Conservation (phyloP, 2,888 invertebrate genomes). For the Beris chalybata region DNA sequence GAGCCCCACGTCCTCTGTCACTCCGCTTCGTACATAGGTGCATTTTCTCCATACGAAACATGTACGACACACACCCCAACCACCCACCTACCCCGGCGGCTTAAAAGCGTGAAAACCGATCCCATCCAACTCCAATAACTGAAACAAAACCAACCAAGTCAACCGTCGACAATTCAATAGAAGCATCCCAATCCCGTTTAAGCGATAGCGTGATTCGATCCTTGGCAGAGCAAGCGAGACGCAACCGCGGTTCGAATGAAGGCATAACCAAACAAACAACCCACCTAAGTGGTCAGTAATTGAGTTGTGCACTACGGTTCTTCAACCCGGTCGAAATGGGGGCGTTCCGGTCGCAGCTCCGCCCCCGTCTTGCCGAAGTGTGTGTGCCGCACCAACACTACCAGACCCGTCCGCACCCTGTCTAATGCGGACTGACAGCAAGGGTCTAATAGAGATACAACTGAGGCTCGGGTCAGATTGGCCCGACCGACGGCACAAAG, state of each 20-base stretch:
- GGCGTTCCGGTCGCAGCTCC: slow-evolving; percentile 11
- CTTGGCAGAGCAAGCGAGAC: slow-evolving; percentile 14
- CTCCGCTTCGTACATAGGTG: slow-evolving; percentile 7
- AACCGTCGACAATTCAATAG: slow-evolving; percentile 29
- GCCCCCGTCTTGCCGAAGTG: slow-evolving; percentile 7
- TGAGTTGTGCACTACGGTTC: slow-evolving; percentile 24
- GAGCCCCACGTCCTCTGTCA: slow-evolving; percentile 33
- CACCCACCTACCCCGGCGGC: slow-evolving; percentile 12
- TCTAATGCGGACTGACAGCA: neutral
- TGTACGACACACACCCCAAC: neutral
- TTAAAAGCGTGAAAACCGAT: neutral
- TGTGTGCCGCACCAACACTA: slow-evolving; percentile 17
- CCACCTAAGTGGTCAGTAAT: slow-evolving; percentile 8
- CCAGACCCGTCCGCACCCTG: neutral
- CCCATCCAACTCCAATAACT: neutral
- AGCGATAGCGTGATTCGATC: slow-evolving; percentile 26
- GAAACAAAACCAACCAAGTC: slow-evolving; percentile 20
- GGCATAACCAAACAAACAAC: slow-evolving; percentile 18
- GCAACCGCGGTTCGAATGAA: slow-evolving; percentile 1
- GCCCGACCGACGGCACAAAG: slow-evolving; percentile 30
- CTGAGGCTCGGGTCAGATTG: slow-evolving; percentile 23
- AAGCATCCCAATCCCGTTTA: slow-evolving; percentile 15
- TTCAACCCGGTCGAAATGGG: neutral
- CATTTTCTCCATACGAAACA: slow-evolving; percentile 4
- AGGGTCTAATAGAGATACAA: slow-evolving; percentile 35